phyloP scores from a whole-genome alignment of 2,888 invertebrate genomes.

The Heliothis peltigera region DNA sequence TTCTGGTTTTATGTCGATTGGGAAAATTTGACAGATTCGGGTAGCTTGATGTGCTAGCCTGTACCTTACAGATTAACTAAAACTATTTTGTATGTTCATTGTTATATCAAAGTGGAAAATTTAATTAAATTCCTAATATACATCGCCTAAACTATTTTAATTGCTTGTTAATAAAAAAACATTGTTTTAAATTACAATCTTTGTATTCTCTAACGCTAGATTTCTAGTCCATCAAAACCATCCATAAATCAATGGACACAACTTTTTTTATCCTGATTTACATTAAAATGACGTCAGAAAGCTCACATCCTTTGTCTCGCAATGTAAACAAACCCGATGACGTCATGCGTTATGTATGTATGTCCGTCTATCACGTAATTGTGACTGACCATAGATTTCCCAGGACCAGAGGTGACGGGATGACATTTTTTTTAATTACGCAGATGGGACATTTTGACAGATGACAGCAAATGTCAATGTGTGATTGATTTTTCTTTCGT shows the following conservation, averaged over 20 bases:
- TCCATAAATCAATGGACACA: slow-evolving; percentile 11
- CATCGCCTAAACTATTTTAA: too few relatives aligned
- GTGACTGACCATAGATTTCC: slow-evolving; percentile 54
- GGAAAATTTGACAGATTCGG: too few relatives aligned
- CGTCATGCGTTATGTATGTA: slow-evolving; percentile 22
- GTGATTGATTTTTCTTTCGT: slow-evolving; percentile 61
- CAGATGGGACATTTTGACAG: slow-evolving; percentile 60
- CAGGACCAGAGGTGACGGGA: slow-evolving; percentile 63
- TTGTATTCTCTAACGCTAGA: neutral
- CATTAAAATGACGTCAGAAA: slow-evolving; percentile 28
- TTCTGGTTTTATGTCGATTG: too few relatives aligned
- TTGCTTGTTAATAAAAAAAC: neutral
- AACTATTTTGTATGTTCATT: too few relatives aligned
- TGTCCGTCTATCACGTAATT: slow-evolving; percentile 34
- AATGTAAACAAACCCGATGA: slow-evolving; percentile 51
- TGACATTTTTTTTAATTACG: slow-evolving; percentile 62
- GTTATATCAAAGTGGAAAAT: too few relatives aligned
- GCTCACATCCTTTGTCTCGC: slow-evolving; percentile 43
- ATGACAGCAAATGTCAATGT: slow-evolving; percentile 63
- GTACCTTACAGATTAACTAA: too few relatives aligned
- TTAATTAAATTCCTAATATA: too few relatives aligned
- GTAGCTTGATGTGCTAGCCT: too few relatives aligned
- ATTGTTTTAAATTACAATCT: too few relatives aligned
- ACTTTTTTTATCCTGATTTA: slow-evolving; percentile 27
- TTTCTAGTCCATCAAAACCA: slow-evolving; percentile 3